Evolutionary conservation across 2,888 invertebrate genomes (phyloP).

Genomic region (Nesidiocoris tenuis): DNA sequence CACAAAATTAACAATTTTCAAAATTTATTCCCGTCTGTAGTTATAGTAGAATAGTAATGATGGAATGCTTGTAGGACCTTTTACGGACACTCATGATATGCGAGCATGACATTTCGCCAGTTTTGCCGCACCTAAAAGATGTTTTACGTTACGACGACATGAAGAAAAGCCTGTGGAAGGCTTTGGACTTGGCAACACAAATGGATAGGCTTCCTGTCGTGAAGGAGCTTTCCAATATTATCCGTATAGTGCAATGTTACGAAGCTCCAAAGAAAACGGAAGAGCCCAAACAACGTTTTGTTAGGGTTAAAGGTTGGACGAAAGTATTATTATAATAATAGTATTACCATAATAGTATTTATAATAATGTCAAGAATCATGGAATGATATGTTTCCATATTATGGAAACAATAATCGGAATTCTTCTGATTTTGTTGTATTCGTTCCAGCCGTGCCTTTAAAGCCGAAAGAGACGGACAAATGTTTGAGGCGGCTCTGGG

Average conservation of each 20-base stretch:
- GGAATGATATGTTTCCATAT: neutral
- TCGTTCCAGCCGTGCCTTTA: no score
- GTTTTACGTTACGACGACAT: slow-evolving; percentile 43
- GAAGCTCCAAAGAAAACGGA: slow-evolving; percentile 15
- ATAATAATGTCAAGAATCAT: no score
- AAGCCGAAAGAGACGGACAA: slow-evolving; percentile 40
- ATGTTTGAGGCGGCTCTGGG: slow-evolving; percentile 41
- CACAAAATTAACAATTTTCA: no score
- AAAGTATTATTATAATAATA: neutral
- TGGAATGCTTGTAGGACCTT: slow-evolving; percentile 27
- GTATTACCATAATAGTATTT: no score
- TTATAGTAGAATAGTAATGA: no score
- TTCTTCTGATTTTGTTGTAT: no score
- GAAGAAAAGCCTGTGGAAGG: slow-evolving; percentile 46
- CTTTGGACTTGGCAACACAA: slow-evolving; percentile 40
- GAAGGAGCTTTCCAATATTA: slow-evolving; percentile 20
- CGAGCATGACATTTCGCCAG: slow-evolving; percentile 11
- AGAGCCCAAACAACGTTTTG: slow-evolving; percentile 33
- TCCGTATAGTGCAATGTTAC: neutral
- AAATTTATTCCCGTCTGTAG: no score
- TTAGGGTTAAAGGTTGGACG: slow-evolving; percentile 25
- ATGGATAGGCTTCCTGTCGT: slow-evolving; percentile 25
- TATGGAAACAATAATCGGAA: no score
- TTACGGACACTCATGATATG: slow-evolving; percentile 35
- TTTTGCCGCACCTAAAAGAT: slow-evolving; percentile 31